Base-by-base conservation (phyloP, 2,113 vertebrate genomes). In the Malurus melanocephalus region DNA sequence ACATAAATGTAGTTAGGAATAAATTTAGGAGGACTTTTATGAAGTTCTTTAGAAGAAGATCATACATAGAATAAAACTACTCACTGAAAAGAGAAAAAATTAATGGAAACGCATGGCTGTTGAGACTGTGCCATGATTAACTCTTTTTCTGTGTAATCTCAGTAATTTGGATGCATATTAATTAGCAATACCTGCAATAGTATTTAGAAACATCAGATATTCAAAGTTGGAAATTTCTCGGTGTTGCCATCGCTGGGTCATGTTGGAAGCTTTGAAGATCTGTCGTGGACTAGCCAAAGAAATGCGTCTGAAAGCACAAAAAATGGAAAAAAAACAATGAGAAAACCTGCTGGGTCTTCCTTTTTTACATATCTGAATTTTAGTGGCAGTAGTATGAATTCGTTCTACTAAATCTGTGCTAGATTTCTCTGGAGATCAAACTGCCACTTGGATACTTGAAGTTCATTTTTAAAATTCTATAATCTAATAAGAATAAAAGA, bases 161-260 rank as follows among this genome's bases (percentile, higher is more conserved):
- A 52, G 28, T 8, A 35, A 81, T 23, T 43, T 48, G 24, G 38
- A 53, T 97, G 40, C 5, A 30, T 0, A 74, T 40, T 7, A 35
- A 67, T 35, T 55, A 55, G 33, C 46, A 55, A 48, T 97, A 99
- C 99, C 99, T 95, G 99, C 98, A 94, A 99, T 97, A 23, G 99
- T 99, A 96, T 99, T 99, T 43, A 99, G 98, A 95, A 99, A 99
- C 97, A 99, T 99, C 96, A 99, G 96, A 72, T 99, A 99, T 85
- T 99, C 99, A 66, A 99, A 99, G 97, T 99, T 99, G 93, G 99
- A 99, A 95, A 99, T 98, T 94, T 99, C 99, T 57, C 99, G 96
- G 38, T 99, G 98, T 67, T 99, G 99, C 99, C 99, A 99, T 79
- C 99, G 97, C 81, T 99, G 99, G 59, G 98, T 99, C 99, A 99